Conservation (phyloP, 1,140 invertebrate species). For the Pseudomyrmex sp. region DNA sequence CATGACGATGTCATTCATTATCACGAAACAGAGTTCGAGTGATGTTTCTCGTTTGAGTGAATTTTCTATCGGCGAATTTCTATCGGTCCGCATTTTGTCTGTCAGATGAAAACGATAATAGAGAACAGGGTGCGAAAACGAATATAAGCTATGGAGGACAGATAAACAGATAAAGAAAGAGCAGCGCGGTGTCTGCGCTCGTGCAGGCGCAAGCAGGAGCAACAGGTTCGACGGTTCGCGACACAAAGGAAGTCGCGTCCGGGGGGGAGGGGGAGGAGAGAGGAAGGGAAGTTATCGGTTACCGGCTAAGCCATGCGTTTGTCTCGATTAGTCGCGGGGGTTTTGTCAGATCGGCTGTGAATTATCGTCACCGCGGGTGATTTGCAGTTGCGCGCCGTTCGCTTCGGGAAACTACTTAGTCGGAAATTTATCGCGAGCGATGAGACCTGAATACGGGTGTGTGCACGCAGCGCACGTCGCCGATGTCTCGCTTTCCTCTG, state of each 20-base stretch:
- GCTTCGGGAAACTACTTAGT: constrained; percentile 14
- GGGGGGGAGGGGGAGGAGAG: background rate
- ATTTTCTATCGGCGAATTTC: constrained; percentile 44
- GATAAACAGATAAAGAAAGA: background rate
- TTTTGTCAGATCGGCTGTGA: constrained; percentile 62
- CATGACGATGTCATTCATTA: too few relatives aligned
- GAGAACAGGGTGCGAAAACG: constrained; percentile 34
- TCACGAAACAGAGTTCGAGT: too few relatives aligned
- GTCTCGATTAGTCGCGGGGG: constrained; percentile 61
- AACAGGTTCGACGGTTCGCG: constrained; percentile 67
- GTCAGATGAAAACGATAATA: constrained; percentile 64
- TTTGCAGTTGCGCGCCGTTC: constrained; percentile 20
- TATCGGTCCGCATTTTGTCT: too few relatives aligned
- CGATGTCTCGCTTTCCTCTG: background rate
- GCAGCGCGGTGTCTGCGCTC: background rate
- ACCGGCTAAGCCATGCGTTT: constrained; percentile 61
- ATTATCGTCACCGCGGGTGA: constrained; percentile 57
- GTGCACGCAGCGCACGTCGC: background rate
- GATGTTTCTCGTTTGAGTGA: background rate
- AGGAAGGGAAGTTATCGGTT: constrained; percentile 26
- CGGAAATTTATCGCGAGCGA: constrained; percentile 30
- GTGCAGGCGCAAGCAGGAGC: constrained; percentile 51
- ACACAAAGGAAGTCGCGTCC: constrained; percentile 60
- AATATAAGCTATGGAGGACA: background rate
- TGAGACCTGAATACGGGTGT: constrained; percentile 2